phyloP scores from a whole-genome alignment of 2,888 invertebrate species.

The Phyllotreta cruciferae region DNA sequence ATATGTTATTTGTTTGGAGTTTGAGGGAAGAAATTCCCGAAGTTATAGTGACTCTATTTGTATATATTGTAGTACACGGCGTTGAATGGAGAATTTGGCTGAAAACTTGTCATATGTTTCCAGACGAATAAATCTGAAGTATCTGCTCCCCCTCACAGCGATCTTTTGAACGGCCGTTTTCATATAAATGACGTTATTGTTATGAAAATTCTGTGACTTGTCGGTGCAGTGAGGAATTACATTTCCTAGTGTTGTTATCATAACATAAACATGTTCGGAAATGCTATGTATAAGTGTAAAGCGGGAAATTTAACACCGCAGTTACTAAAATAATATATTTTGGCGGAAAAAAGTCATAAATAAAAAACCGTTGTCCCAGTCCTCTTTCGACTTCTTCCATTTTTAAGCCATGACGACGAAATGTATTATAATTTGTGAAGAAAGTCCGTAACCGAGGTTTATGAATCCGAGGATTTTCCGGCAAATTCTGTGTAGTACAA shows the following conservation, averaged over 20 bases:
- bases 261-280: slow-evolving; percentile 10
- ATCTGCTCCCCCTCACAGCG: slow-evolving; percentile 23
- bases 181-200: slow-evolving; percentile 34
- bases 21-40: slow-evolving; percentile 18
- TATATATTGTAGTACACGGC: slow-evolving; percentile 13
- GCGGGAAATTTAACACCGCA: too few species aligned
- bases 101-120: slow-evolving; percentile 26
- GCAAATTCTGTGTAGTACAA: slow-evolving; percentile 49
- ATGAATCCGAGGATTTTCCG: slow-evolving; percentile 41
- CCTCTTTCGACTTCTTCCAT: slow-evolving; percentile 1
- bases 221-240: slow-evolving; percentile 18
- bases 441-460: slow-evolving; percentile 31
- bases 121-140: slow-evolving; percentile 24
- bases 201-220: slow-evolving; percentile 29
- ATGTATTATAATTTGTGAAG: slow-evolving; percentile 12
- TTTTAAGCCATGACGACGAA: slow-evolving; percentile 4
- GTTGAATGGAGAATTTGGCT: slow-evolving; percentile 19
- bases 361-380: neutral
- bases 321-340: too few species aligned
- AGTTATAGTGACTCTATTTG: slow-evolving; percentile 7
- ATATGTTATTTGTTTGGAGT: too few species aligned
- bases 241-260: slow-evolving; percentile 18
- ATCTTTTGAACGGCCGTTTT: slow-evolving; percentile 29
- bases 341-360: neutral
- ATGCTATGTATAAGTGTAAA: too few species aligned